These are phyloP conservation scores for Dreissena polymorpha DNA, from an alignment of 1,140 invertebrate species.

Conservation along the genomic window DNA sequence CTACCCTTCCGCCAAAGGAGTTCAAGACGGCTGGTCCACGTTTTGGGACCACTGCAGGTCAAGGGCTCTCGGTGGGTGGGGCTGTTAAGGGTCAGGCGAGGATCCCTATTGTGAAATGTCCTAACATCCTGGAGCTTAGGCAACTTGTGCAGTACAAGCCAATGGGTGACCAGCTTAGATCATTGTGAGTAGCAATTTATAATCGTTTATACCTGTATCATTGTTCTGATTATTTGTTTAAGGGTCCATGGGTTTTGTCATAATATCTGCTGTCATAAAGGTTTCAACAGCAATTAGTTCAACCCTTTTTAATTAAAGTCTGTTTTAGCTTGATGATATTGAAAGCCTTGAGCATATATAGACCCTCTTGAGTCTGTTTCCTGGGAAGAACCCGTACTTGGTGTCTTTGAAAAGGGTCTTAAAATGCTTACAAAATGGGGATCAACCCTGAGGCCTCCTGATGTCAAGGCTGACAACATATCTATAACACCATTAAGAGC, in stretches of 20 bases:
- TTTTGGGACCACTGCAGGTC: constrained; percentile 76
- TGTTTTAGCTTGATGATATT: no score
- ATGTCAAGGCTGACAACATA: no score
- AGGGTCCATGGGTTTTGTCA: not conserved
- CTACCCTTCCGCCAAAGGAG: constrained; percentile 75
- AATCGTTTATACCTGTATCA: not conserved
- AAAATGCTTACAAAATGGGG: no score
- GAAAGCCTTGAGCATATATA: no score
- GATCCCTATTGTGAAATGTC: constrained; percentile 74
- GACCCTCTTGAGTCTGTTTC: no score
- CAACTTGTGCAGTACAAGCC: constrained; percentile 78
- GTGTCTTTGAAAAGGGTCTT: no score
- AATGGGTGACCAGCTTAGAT: constrained; percentile 65
- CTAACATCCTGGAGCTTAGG: constrained; percentile 72
- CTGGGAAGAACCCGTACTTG: no score
- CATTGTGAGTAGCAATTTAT: constrained; percentile 63
- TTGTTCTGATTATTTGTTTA: not conserved
- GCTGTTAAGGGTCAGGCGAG: constrained; percentile 59
- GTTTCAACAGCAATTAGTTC: not conserved
- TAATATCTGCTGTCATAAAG: not conserved
- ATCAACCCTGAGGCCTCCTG: no score
- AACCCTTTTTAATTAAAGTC: not conserved
- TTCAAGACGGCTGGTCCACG: constrained; percentile 72
- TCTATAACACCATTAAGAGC: no score
- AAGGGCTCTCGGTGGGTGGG: constrained; percentile 72